A percentile compares a stretch with the other conserved stretches of the same genome.
phyloP scores from a whole-genome alignment of 2,797 vertebrate species.

The Cynopterus sphinx region DNA sequence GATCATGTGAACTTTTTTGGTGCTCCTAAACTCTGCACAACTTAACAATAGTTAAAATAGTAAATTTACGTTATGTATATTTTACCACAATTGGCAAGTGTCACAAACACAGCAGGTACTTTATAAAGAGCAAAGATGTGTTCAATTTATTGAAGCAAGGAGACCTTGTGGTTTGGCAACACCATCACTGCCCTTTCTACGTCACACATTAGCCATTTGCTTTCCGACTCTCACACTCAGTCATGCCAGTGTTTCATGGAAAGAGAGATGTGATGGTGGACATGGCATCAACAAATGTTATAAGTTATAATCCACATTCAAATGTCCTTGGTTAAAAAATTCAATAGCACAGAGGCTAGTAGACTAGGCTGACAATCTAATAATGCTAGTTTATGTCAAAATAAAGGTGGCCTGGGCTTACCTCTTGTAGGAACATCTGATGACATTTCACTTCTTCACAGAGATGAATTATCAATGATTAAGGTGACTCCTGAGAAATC shows the following conservation, averaged over 20 bases:
- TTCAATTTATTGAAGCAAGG: neutral
- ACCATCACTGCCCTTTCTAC: neutral
- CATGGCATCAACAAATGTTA: too few species aligned
- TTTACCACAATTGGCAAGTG: neutral
- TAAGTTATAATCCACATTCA: neutral
- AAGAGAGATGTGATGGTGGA: neutral
- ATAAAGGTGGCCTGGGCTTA: too few species aligned
- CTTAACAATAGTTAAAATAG: neutral
- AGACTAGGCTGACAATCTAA: neutral
- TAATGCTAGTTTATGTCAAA: neutral
- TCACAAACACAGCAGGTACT: too few species aligned
- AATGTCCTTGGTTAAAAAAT: neutral
- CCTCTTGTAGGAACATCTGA: neutral
- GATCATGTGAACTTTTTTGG: neutral
- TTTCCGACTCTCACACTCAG: neutral
- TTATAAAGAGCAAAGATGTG: neutral
- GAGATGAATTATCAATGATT: too few species aligned
- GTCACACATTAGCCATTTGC: neutral
- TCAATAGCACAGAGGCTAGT: too few species aligned
- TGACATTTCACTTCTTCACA: neutral
- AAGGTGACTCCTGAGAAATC: too few species aligned
- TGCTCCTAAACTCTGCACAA: neutral
- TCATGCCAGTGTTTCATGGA: fast-evolving
- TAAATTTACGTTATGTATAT: neutral
- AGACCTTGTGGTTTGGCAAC: too few species aligned